A percentile compares a stretch with the other conserved stretches of the same genome.
Evolutionary conservation across 2,113 vertebrate genomes (phyloP).

Genomic region (Corvus hawaiiensis): DNA sequence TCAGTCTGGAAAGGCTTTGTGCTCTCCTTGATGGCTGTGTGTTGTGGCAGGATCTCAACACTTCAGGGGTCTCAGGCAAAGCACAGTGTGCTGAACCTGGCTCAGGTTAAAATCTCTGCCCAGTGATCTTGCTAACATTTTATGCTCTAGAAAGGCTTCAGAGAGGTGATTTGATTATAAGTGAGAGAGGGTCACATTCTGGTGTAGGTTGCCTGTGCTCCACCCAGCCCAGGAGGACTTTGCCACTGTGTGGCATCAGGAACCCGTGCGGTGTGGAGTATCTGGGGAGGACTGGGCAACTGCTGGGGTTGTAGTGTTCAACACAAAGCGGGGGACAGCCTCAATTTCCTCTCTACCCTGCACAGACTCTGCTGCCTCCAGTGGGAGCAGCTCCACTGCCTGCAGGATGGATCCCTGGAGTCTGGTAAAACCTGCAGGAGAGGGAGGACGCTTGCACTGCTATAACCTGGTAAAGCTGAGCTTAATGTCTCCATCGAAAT

Average conservation of each 20-base stretch:
- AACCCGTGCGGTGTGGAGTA: background rate
- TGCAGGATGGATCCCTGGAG: background rate
- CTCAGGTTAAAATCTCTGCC: background rate
- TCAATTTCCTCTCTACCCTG: background rate
- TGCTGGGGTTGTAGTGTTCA: background rate
- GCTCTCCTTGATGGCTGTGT: background rate
- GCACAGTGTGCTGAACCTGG: background rate
- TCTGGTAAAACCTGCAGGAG: background rate
- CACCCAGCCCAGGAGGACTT: background rate
- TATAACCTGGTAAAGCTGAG: background rate
- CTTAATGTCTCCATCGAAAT: background rate
- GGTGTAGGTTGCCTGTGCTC: background rate
- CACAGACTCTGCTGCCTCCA: background rate
- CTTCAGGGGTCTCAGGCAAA: background rate
- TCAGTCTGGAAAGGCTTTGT: background rate
- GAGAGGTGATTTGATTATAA: background rate
- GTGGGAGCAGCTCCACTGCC: background rate
- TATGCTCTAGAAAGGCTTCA: background rate
- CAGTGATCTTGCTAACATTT: background rate
- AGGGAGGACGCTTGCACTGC: rapidly evolving
- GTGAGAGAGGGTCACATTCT: background rate
- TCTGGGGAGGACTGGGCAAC: rapidly evolving
- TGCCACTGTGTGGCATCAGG: background rate
- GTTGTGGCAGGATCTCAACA: background rate
- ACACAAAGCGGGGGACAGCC: background rate